Conservation (phyloP, 2,797 vertebrate genomes). For the Enteromius trimaculatus region DNA sequence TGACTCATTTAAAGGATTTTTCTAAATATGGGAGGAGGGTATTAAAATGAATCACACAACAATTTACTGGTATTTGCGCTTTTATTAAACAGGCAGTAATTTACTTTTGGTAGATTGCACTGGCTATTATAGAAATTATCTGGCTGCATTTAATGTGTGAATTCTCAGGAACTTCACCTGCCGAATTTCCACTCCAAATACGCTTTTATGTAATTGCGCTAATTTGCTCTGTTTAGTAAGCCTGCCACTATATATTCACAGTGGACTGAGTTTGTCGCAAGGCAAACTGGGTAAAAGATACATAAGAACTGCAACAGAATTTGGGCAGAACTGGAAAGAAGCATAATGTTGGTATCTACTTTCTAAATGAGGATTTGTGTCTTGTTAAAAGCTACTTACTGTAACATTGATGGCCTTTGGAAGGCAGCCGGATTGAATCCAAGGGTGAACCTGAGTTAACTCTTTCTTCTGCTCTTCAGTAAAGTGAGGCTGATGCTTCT, state of each 20-base stretch:
- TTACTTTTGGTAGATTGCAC: no score
- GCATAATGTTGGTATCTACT: background rate
- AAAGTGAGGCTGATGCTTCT: slow-evolving; percentile 79
- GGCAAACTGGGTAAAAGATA: background rate
- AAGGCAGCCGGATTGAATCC: slow-evolving; percentile 75
- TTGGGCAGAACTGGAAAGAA: background rate
- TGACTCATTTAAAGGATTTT: no score
- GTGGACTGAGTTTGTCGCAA: background rate
- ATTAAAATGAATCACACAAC: no score
- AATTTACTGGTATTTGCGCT: no score
- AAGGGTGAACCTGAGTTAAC: slow-evolving; percentile 77
- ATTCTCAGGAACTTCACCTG: no score
- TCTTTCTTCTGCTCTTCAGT: slow-evolving; percentile 78
- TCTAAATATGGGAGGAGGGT: no score
- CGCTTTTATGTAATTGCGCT: no score
- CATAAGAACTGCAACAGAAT: background rate
- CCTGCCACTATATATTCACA: background rate
- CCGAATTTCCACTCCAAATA: no score
- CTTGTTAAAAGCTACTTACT: slow-evolving; percentile 67
- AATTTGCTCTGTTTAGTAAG: no score
- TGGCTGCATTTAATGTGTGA: no score
- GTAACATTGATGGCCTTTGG: slow-evolving; percentile 75
- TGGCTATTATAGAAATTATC: no score
- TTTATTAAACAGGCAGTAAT: no score
- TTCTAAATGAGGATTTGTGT: background rate